A percentile compares a stretch with the other conserved stretches of the same genome.
phyloP scores from a whole-genome alignment of 2,113 vertebrate genomes.

The Microcebus ravelobensis region DNA sequence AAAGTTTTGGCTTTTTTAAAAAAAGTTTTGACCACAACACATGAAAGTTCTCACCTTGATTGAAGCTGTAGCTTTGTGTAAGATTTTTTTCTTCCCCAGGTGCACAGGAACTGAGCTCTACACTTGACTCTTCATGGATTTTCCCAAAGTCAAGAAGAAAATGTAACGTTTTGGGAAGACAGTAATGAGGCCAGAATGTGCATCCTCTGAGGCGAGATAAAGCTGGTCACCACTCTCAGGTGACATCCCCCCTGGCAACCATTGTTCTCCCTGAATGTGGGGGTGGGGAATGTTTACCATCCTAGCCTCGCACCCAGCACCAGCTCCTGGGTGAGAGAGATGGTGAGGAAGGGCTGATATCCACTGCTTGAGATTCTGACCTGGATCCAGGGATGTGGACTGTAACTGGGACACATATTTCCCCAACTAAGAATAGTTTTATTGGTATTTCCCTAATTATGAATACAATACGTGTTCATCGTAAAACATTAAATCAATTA shows the following conservation, averaged over 20 bases:
- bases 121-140: not conserved
- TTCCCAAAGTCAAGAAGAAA: not conserved
- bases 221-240: not conserved
- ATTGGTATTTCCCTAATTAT: not conserved
- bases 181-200: not conserved
- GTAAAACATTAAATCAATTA: not conserved
- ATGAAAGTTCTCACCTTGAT: not conserved
- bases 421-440: not conserved
- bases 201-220: not conserved
- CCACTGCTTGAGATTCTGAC: not conserved
- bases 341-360: not conserved
- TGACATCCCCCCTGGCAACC: conserved; percentile 9
- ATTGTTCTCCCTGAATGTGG: conserved; percentile 54
- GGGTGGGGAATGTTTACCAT: not conserved
- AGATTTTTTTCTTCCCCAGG: not conserved
- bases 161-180: not conserved
- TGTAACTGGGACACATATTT: not conserved
- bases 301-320: not conserved
- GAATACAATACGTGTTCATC: not conserved
- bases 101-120: not conserved
- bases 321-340: not conserved
- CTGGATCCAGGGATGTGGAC: not conserved
- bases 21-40: not conserved
- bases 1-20: not conserved
- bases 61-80: not conserved